These are phyloP conservation scores for Euschistus heros DNA, from an alignment of 1,140 invertebrate genomes.

Conservation along the genomic window DNA sequence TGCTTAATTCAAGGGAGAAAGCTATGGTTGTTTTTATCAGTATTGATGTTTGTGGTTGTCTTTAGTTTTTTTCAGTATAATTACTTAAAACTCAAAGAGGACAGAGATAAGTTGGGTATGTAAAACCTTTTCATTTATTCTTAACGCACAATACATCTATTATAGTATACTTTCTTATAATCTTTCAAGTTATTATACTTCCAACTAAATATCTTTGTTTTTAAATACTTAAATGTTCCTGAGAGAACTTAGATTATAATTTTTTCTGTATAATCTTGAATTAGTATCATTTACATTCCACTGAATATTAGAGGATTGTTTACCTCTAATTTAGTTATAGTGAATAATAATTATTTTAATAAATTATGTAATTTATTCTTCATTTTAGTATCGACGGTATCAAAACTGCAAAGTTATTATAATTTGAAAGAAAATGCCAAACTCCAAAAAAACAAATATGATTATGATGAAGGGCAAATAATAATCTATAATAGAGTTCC, in stretches of 20 bases:
- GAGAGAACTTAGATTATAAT: too few species aligned
- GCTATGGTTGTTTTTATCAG: not conserved
- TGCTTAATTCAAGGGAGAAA: constrained; percentile 6
- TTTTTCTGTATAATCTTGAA: too few species aligned
- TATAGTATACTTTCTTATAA: too few species aligned
- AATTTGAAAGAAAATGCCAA: not conserved
- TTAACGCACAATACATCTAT: too few species aligned
- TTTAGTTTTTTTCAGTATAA: constrained; percentile 15
- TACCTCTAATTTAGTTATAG: too few species aligned
- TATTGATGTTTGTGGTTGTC: constrained; percentile 8
- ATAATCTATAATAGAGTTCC: constrained; percentile 95
- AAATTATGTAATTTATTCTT: not conserved
- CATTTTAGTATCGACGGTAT: constrained; percentile 26
- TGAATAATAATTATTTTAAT: not conserved
- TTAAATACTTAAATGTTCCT: too few species aligned
- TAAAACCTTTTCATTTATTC: not conserved
- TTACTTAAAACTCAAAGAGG: constrained; percentile 19
- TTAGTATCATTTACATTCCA: too few species aligned
- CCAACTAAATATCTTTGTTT: too few species aligned
- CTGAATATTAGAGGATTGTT: too few species aligned
- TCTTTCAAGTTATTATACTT: too few species aligned
- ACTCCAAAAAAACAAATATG: not conserved
- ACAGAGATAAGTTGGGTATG: constrained; percentile 15
- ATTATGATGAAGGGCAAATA: constrained; percentile 48
- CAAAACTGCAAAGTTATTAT: constrained; percentile 20